A percentile compares a stretch with the other conserved stretches of the same genome.
Evolutionary conservation across 92 coral and sea anemone species (phyloP).

Genomic region (Bergia puertoricense): DNA sequence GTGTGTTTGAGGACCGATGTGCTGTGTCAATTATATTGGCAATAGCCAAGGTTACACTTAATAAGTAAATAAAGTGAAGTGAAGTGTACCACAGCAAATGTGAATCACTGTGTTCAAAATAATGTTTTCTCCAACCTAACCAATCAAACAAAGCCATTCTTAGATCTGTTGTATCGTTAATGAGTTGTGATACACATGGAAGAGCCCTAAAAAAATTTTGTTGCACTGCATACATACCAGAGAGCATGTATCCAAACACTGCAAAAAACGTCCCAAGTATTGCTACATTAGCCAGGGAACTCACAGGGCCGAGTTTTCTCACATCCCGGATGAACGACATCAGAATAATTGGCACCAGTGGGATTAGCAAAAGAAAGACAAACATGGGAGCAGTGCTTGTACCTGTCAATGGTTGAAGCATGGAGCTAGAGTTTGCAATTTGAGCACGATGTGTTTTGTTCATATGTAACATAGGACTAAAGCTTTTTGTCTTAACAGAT

Average conservation of each 20-base stretch:
- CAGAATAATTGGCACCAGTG: slow-evolving; percentile 68
- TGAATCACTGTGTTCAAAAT: too few species aligned
- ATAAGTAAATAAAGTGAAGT: too few species aligned
- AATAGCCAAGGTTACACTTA: too few species aligned
- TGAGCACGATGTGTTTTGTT: not conserved
- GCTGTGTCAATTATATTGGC: too few species aligned
- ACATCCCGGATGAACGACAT: slow-evolving; percentile 83
- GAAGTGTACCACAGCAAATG: too few species aligned
- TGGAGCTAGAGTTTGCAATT: slow-evolving; percentile 8
- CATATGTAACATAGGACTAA: not conserved
- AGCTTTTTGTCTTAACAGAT: slow-evolving; percentile 14
- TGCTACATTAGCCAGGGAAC: slow-evolving; percentile 72
- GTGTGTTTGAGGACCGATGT: too few species aligned
- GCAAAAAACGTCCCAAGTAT: slow-evolving; percentile 74
- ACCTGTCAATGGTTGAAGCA: slow-evolving; percentile 8
- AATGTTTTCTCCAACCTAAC: too few species aligned
- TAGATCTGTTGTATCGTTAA: too few species aligned
- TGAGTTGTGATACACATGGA: too few species aligned
- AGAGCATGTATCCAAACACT: slow-evolving; percentile 80
- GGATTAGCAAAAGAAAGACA: slow-evolving; percentile 65
- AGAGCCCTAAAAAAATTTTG: too few species aligned
- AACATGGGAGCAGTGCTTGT: slow-evolving; percentile 63
- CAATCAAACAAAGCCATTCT: too few species aligned
- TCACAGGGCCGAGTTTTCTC: slow-evolving; percentile 82
- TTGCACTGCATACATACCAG: slow-evolving; percentile 63